Evolutionary conservation across 1,140 invertebrate species (phyloP).

Genomic region (Hypsibius dujardini): DNA sequence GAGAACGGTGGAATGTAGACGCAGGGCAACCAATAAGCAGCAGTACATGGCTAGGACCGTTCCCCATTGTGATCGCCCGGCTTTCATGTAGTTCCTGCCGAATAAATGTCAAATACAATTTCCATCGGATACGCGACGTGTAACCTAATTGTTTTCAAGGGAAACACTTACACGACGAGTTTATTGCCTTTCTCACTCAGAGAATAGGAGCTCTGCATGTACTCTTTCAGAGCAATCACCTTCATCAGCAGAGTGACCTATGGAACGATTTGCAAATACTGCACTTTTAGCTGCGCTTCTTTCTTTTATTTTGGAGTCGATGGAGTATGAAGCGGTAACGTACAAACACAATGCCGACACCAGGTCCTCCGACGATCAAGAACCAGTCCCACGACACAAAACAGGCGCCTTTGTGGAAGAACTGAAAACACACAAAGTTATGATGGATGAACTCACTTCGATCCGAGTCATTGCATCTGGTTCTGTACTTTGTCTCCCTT

Average conservation of each 20-base stretch:
- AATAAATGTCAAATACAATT: no score
- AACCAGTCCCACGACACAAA: constrained; percentile 1
- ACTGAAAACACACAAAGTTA: background rate
- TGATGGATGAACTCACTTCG: no score
- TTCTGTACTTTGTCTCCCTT: background rate
- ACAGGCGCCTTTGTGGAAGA: constrained; percentile 8
- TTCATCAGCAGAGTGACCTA: constrained; percentile 1
- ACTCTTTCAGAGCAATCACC: constrained; percentile 4
- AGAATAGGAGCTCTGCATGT: constrained; percentile 1
- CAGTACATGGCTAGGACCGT: constrained; percentile 5
- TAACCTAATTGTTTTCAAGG: background rate
- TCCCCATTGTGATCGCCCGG: constrained; percentile 3
- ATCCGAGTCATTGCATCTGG: no score
- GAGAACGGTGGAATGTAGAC: background rate
- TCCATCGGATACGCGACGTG: no score
- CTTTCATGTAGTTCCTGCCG: constrained; percentile 3
- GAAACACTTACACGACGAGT: constrained; percentile 6
- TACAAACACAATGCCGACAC: background rate
- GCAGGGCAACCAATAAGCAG: constrained; percentile 3
- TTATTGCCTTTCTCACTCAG: constrained; percentile 6
- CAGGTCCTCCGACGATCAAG: background rate
- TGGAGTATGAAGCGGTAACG: background rate
- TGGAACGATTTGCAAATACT: background rate
- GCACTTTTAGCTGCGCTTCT: no score
- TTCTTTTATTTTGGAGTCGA: background rate